phyloP scores from a whole-genome alignment of 2,797 vertebrate species.

The Phrynocephalus guinanensis region DNA sequence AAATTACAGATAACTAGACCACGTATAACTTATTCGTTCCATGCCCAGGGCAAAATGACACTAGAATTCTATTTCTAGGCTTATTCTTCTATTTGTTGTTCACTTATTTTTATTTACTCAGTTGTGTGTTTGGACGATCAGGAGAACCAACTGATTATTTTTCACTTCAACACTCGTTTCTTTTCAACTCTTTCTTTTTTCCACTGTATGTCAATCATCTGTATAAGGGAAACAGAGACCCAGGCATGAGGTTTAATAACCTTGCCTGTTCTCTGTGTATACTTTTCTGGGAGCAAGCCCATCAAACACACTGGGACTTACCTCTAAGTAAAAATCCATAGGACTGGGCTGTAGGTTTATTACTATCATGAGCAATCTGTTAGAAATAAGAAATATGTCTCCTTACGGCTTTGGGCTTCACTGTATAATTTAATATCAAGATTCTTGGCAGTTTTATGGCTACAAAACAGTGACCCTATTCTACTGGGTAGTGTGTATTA shows the following conservation, averaged over 20 bases:
- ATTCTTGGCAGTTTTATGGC: constrained; percentile 28
- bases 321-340: constrained; percentile 7
- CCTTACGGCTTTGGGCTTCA: constrained; percentile 35
- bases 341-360: background rate
- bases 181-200: constrained; percentile 6
- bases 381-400: constrained; percentile 51
- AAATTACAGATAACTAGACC: no score
- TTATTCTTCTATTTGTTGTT: background rate
- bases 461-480: constrained; percentile 23
- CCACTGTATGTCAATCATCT: background rate
- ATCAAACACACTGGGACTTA: constrained; percentile 14
- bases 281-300: background rate
- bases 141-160: background rate
- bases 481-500: background rate
- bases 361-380: constrained; percentile 47
- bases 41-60: background rate
- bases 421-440: constrained; percentile 46
- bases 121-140: background rate
- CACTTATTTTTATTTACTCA: background rate
- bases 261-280: background rate
- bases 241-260: background rate
- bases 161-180: background rate
- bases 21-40: no score
- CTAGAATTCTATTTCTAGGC: background rate
- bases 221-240: background rate